Percentiles rank a stretch among this genome's conserved stretches.
Evolutionary conservation across 2,888 invertebrate genomes (phyloP).

Genomic region (Drosophila tripunctata): DNA sequence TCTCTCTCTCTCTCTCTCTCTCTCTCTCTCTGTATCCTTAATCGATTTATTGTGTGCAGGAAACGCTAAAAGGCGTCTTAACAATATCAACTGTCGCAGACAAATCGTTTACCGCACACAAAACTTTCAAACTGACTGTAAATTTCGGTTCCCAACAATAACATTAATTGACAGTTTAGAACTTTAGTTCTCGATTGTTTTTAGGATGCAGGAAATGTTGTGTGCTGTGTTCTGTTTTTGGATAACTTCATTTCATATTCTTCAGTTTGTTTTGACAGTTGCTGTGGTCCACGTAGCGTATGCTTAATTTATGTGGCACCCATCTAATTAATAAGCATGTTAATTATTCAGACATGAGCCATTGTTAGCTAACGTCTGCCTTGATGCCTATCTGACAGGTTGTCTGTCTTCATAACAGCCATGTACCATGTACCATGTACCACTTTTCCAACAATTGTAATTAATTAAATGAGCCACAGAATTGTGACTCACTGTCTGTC

Average conservation of each 20-base stretch:
- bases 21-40: conserved; percentile 25
- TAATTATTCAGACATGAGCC: conserved; percentile 25
- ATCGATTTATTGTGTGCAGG: conserved; percentile 70
- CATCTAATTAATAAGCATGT: conserved; percentile 64
- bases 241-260: too few species aligned
- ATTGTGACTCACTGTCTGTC: too few species aligned
- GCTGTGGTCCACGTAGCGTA: conserved; percentile 35
- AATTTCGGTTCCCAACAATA: conserved; percentile 26
- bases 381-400: conserved; percentile 30
- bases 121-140: conserved; percentile 37
- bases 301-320: conserved; percentile 59
- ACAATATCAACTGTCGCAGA: conserved; percentile 38
- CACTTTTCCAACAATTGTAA: conserved; percentile 47
- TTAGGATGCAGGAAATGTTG: not conserved
- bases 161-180: conserved; percentile 39
- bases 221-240: not conserved
- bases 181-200: conserved; percentile 31
- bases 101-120: conserved; percentile 18
- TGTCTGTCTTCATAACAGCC: conserved; percentile 27
- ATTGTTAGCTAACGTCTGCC: conserved; percentile 19
- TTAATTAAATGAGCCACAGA: conserved; percentile 51
- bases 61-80: conserved; percentile 47
- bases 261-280: conserved; percentile 2
- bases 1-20: not conserved
- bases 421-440: conserved; percentile 2